Percentiles rank a stretch among this genome's conserved stretches.
phyloP scores from a whole-genome alignment of 2,797 vertebrate species.

The Gobionotothen gibberifrons region DNA sequence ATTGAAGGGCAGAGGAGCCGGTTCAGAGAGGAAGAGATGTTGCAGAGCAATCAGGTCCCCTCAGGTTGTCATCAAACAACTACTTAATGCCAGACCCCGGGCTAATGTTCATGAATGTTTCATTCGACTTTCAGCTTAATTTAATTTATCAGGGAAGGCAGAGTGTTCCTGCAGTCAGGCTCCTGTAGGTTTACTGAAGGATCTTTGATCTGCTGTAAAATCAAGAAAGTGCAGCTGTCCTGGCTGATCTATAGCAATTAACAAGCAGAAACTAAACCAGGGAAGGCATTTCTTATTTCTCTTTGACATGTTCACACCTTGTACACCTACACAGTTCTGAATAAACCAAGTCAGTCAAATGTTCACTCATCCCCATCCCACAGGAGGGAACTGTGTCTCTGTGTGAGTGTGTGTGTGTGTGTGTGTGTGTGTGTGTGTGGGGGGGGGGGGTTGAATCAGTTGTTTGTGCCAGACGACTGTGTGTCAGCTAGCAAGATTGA shows the following conservation, averaged over 20 bases:
- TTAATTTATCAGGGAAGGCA: conserved; percentile 49
- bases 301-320: conserved; percentile 13
- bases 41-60: conserved; percentile 34
- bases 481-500: no score
- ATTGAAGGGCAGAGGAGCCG: conserved; percentile 7
- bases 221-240: conserved; percentile 33
- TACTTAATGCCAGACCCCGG: conserved; percentile 34
- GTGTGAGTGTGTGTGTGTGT: conserved; percentile 17
- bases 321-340: conserved; percentile 9
- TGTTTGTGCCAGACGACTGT: no score
- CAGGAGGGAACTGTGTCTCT: conserved; percentile 35
- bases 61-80: conserved; percentile 45
- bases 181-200: conserved; percentile 35
- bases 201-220: conserved; percentile 56
- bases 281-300: conserved; percentile 15
- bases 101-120: conserved; percentile 52
- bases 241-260: conserved; percentile 68
- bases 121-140: conserved; percentile 53
- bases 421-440: conserved; percentile 1
- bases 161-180: conserved; percentile 29
- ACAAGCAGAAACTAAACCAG: neutral
- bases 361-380: conserved; percentile 34
- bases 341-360: conserved; percentile 47
- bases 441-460: no score
- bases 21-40: conserved; percentile 10